phyloP scores from a whole-genome alignment of 2,888 invertebrate species.

The Tribolium freemani region DNA sequence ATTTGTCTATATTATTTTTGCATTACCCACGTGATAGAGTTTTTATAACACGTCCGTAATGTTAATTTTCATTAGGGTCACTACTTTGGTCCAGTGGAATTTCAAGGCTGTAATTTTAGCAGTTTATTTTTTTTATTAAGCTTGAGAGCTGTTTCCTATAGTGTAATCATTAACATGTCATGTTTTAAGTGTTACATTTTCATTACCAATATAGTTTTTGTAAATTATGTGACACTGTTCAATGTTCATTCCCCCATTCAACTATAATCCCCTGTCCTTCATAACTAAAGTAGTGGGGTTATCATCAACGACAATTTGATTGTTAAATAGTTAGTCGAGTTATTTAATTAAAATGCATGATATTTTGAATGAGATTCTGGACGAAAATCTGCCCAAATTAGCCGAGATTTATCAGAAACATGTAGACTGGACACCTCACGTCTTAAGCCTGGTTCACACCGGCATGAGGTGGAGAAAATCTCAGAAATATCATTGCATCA shows the following conservation, averaged over 20 bases:
- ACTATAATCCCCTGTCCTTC: no score
- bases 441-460: constrained; percentile 15
- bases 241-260: no score
- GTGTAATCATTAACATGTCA: not conserved
- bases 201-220: not conserved
- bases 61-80: not conserved
- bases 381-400: constrained; percentile 10
- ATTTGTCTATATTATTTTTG: not conserved
- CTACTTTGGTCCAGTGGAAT: not conserved
- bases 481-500: constrained; percentile 8
- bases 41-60: not conserved
- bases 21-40: not conserved
- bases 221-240: not conserved
- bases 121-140: not conserved
- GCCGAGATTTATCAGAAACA: constrained; percentile 19
- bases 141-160: not conserved
- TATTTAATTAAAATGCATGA: constrained; percentile 2
- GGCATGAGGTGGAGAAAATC: constrained; percentile 22
- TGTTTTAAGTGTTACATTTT: constrained; percentile 1
- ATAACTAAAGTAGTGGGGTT: no score
- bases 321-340: no score
- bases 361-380: constrained; percentile 22
- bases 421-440: constrained; percentile 11
- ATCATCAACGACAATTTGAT: no score
- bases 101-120: constrained; percentile 2